These are phyloP conservation scores for Pandemis heparana DNA, from an alignment of 2,888 invertebrate genomes.

Conservation along the genomic window DNA sequence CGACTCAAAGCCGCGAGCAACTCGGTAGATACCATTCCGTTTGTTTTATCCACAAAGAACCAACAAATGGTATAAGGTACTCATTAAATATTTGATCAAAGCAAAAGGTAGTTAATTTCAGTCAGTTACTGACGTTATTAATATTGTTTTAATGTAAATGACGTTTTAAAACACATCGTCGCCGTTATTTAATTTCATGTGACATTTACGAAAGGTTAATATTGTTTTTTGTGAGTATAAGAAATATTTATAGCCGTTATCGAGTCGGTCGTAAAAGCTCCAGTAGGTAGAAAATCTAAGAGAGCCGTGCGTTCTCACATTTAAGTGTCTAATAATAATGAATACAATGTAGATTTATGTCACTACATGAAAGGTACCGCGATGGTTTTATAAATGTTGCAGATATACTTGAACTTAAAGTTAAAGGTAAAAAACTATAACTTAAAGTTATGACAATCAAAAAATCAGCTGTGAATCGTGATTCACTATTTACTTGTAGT, in stretches of 20 bases:
- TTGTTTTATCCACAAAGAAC: conserved; percentile 41
- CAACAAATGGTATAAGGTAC: conserved; percentile 27
- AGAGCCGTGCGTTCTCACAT: not conserved
- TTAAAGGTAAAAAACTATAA: too few relatives aligned
- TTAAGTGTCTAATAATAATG: not conserved
- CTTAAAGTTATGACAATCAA: too few relatives aligned
- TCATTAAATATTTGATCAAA: conserved; percentile 36
- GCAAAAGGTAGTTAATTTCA: conserved; percentile 16
- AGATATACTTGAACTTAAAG: too few relatives aligned
- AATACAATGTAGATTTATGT: too few relatives aligned
- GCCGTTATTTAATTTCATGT: not conserved
- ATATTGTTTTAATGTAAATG: not conserved
- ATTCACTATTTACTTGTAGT: too few relatives aligned
- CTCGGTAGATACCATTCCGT: conserved; percentile 19
- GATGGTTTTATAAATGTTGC: too few relatives aligned
- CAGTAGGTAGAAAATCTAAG: not conserved
- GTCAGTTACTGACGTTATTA: not conserved
- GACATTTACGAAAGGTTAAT: conserved; percentile 7
- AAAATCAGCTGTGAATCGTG: too few relatives aligned
- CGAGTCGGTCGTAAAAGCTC: not conserved
- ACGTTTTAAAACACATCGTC: not conserved
- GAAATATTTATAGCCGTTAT: not conserved
- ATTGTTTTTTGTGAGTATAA: not conserved
- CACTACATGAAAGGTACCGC: too few relatives aligned
- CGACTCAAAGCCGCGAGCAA: conserved; percentile 27